Conservation (phyloP, 2,888 invertebrate genomes). For the Trichopria drosophilae region DNA sequence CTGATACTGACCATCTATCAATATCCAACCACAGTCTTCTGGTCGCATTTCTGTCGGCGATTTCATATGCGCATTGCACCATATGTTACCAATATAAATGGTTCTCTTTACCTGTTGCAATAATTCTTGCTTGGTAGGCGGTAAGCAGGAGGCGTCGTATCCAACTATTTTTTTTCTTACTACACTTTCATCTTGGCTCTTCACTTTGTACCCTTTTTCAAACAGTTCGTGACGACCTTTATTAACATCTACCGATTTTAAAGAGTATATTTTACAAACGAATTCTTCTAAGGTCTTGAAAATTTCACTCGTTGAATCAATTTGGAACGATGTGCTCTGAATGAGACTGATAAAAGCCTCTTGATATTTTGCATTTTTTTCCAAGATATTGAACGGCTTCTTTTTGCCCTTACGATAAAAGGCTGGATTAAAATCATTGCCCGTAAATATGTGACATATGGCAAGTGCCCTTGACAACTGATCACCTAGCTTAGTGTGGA, state of each 20-base stretch:
- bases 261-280: not conserved
- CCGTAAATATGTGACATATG: slow-evolving; percentile 30
- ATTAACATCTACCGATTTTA: not conserved
- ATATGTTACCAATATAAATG: slow-evolving; percentile 12
- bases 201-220: slow-evolving; percentile 4
- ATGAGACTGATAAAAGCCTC: not conserved
- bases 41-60: no score
- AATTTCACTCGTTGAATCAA: not conserved
- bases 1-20: no score
- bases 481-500: slow-evolving; percentile 22
- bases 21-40: no score
- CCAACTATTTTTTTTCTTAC: no score
- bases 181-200: no score
- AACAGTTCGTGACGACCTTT: slow-evolving; percentile 3
- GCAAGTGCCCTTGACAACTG: slow-evolving; percentile 16
- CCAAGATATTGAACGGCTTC: slow-evolving; percentile 1
- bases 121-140: slow-evolving; percentile 13
- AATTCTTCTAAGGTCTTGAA: not conserved
- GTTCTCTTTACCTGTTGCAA: slow-evolving; percentile 10
- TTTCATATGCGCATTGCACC: no score
- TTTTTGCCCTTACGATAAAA: slow-evolving; percentile 50
- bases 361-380: not conserved
- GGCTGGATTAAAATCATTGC: slow-evolving; percentile 32
- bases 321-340: no score
- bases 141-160: no score